These are phyloP conservation scores for Xestia c-nigrum DNA, from an alignment of 2,888 invertebrate genomes.

Conservation along the genomic window DNA sequence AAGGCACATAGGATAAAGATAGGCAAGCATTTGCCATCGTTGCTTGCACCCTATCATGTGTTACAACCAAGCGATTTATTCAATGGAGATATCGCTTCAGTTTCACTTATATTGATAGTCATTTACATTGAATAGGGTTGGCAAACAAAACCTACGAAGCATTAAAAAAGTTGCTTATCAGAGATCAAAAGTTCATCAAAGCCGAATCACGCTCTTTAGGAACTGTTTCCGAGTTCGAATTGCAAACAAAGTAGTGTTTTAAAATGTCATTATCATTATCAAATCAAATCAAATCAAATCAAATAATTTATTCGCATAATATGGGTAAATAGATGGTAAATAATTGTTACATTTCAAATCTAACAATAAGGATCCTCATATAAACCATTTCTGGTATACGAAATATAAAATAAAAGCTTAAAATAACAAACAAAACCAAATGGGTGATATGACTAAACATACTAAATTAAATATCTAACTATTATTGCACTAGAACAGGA, in stretches of 20 bases:
- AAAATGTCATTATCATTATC: neutral
- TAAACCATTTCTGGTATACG: too few species aligned
- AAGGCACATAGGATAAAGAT: constrained; percentile 26
- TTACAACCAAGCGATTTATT: constrained; percentile 80
- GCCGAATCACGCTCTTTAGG: neutral
- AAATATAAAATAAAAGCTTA: too few species aligned
- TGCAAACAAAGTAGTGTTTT: neutral
- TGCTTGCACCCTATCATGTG: constrained; percentile 60
- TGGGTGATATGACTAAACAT: too few species aligned
- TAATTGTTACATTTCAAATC: too few species aligned
- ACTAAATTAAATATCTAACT: too few species aligned
- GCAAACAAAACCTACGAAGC: neutral
- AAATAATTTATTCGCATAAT: too few species aligned
- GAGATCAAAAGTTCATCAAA: fast-evolving
- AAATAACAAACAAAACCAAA: too few species aligned
- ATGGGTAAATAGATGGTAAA: too few species aligned
- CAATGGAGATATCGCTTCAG: constrained; percentile 82
- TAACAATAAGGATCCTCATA: too few species aligned
- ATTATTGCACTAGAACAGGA: too few species aligned
- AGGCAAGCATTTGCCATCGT: constrained; percentile 56
- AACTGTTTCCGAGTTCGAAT: neutral
- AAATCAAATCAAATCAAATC: too few species aligned
- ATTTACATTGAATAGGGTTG: constrained; percentile 69
- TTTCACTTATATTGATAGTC: constrained; percentile 77
- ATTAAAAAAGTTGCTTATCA: neutral